These are phyloP conservation scores for Microctonus hyperodae DNA, from an alignment of 2,888 invertebrate genomes.

Conservation along the genomic window DNA sequence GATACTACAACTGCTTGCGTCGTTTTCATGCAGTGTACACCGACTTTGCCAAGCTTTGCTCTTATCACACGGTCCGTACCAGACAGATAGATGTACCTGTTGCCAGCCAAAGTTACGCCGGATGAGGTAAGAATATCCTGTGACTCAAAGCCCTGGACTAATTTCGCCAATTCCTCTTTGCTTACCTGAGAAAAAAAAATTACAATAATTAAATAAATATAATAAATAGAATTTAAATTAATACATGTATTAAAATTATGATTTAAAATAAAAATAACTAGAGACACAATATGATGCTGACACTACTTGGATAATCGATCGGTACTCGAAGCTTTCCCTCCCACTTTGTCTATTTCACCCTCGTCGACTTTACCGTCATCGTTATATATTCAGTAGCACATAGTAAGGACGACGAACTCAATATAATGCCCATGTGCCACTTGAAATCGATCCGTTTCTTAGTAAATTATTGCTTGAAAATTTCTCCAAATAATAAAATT, in stretches of 20 bases:
- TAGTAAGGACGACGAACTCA: slow-evolving; percentile 2
- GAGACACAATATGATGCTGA: slow-evolving; percentile 23
- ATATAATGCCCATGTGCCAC: background rate
- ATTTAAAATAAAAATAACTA: slow-evolving; percentile 1
- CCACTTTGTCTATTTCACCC: background rate
- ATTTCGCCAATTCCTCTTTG: slow-evolving; percentile 90
- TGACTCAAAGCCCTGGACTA: slow-evolving; percentile 90
- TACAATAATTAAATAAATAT: background rate
- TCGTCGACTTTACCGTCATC: background rate
- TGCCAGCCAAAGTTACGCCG: slow-evolving; percentile 90
- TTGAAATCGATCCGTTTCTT: too few species aligned
- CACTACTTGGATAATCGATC: slow-evolving; percentile 28
- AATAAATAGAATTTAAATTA: background rate
- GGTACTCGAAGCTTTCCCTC: slow-evolving; percentile 8
- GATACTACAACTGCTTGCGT: slow-evolving; percentile 94
- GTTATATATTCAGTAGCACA: slow-evolving; percentile 12
- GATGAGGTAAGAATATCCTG: slow-evolving; percentile 88
- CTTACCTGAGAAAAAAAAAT: slow-evolving; percentile 71
- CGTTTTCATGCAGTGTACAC: slow-evolving; percentile 96
- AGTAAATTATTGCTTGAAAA: too few species aligned
- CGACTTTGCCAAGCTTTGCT: slow-evolving; percentile 92
- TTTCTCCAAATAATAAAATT: background rate
- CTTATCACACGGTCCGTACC: slow-evolving; percentile 93
- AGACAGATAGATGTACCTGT: slow-evolving; percentile 94
- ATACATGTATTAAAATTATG: slow-evolving; percentile 2